Base-by-base conservation (phyloP, 2,888 invertebrate species). In the Tyria jacobaeae region DNA sequence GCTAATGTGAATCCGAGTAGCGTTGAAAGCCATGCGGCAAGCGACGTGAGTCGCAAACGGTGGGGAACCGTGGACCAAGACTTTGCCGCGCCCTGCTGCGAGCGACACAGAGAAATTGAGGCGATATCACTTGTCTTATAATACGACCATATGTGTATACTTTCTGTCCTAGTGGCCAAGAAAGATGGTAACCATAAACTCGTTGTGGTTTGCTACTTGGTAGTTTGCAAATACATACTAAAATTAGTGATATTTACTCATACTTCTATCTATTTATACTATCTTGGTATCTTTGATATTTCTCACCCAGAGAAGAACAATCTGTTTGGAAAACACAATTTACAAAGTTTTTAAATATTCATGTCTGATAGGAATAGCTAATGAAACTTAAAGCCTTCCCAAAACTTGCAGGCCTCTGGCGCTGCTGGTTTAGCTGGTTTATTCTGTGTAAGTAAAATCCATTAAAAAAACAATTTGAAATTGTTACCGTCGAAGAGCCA, bases 91-190 rank as follows among this genome's bases (percentile, higher is more conserved):
- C 72, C 72, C 76, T 67, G 39, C 52, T 35, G 14, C 75, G 71
- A 71, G 84, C 81, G 79, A 80, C 81, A 81, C 85, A 84, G 90
- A 87, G 89, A 91, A 91, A 91, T 89, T 89, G 87, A 89, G 86
- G 87, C 80, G 87, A 88, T 87, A 89, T 86, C 84, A 82, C 89
- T 86, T 85, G 80, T 84, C 89, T 86, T 85, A 81, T 84, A 85
- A 87, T 84, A 84, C 81, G 78, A 80, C 78, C 81, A 82, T 80
- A 80, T 83, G 84, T n/a, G n/a, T n/a, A n/a, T 83, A 85, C 86
- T 86, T 85, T 82, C 85, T 89, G 89, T 76, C 87, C 90, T 83
- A 91, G 83, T 91, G 86, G 83, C 89, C 89, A 85, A 90, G 83
- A 83, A 85, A 87, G 81, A 81, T 83, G 81, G 73, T 79, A 76